Conservation (phyloP, 1,140 invertebrate genomes). For the Agrilus planipennis region DNA sequence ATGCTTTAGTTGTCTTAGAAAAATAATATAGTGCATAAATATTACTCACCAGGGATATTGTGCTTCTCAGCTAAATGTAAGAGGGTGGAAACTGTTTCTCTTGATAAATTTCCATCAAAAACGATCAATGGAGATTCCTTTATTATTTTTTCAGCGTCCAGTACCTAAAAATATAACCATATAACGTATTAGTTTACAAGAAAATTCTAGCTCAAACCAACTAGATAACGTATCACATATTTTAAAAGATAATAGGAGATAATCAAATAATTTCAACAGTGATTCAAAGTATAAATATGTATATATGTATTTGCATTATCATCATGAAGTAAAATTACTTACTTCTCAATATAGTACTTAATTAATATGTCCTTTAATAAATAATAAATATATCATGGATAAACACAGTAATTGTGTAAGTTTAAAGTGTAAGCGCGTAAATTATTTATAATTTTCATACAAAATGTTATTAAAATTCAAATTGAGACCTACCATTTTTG, state of each 20-base stretch:
- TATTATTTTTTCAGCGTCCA: constrained; percentile 40
- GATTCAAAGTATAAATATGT: background rate
- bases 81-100: constrained; percentile 49
- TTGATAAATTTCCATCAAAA: constrained; percentile 69
- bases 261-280: background rate
- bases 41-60: constrained; percentile 52
- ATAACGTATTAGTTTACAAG: no score
- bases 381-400: no score
- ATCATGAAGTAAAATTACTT: no score
- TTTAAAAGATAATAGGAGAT: background rate
- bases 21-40: constrained; percentile 3
- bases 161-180: constrained; percentile 37
- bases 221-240: no score
- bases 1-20: background rate
- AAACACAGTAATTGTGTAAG: no score
- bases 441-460: background rate
- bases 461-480: background rate
- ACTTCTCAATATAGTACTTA: no score
- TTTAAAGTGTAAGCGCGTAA: no score
- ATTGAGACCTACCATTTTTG: constrained; percentile 46
- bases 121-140: constrained; percentile 55
- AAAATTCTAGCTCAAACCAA: no score
- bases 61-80: constrained; percentile 47
- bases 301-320: no score
- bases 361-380: no score